Evolutionary conservation across 2,113 vertebrate species (phyloP), one percentile per base, ranked within the genome.

Genomic region (Epinephelus moara): DNA sequence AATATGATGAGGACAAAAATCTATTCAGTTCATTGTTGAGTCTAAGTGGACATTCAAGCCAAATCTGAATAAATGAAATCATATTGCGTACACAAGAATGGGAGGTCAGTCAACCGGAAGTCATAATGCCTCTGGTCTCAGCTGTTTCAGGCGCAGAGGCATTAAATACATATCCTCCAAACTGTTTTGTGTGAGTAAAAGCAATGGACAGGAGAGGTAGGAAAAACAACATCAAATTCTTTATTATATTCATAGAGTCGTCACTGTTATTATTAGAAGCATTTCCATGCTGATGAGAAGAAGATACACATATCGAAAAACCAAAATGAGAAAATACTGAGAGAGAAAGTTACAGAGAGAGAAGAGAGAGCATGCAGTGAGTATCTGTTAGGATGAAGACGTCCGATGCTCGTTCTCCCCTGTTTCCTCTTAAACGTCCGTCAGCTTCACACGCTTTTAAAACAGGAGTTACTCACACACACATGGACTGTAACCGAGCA

Each of bases 161-260:
- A 37, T 37, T 37, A 53, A 19, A 7, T 1, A 53, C 21, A 2
- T 21, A 53, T 21, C 10, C 6, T 17, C 18, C 17, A 37, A 13
- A 8, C 15, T 11, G 14, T 47, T 50, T 21, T 30, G 25, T 53
- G 11, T 30, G 37, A 81, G 21, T 66, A 23, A 76, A 88, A 85
- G 7, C 37, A 82, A 52, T 0, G 33, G 50, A 86, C 81, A 88
- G 17, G 47, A 83, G 61, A 19, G 1, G 42, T 89, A 92, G 27
- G 30, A 86, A 88, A 94, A 93, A 92, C 82, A 93, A 93, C 95
- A 96, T 91, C 93, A 91, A 95, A 90, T 85, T 84, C 85, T 95
- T 96, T 95, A 95, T 95, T 95, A 90, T 93, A 90, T 91, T 88
- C 76, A 94, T 89, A 81, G 81, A 88, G 81, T 80, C 49, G 69